Conservation (phyloP, 2,113 vertebrate species). For the Forbesichthys agassizii region DNA sequence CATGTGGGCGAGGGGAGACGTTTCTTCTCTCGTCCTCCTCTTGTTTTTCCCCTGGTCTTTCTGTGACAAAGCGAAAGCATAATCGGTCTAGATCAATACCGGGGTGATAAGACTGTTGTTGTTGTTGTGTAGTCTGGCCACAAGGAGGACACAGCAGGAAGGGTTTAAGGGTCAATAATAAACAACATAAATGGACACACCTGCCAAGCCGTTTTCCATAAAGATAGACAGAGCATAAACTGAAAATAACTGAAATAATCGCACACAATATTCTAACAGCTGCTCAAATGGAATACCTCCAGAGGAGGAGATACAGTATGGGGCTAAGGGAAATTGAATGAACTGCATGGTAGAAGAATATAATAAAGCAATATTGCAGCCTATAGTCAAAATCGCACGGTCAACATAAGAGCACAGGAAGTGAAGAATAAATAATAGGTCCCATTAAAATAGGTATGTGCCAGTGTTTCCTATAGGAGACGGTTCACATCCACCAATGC, state of each 20-base stretch:
- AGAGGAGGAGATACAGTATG: too few species aligned
- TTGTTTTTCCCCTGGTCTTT: too few species aligned
- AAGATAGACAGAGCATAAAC: too few species aligned
- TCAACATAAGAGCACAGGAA: constrained; percentile 2
- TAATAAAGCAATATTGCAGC: not conserved
- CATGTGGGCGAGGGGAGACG: not conserved
- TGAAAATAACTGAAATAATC: too few species aligned
- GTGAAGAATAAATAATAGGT: constrained; percentile 10
- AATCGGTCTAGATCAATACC: constrained; percentile 7
- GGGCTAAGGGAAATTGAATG: too few species aligned
- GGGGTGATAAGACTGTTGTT: not conserved
- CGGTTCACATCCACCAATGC: not conserved
- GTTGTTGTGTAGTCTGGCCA: not conserved
- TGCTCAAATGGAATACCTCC: too few species aligned
- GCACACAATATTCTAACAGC: too few species aligned
- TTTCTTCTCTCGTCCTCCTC: too few species aligned
- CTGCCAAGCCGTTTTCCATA: not conserved
- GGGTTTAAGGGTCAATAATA: not conserved
- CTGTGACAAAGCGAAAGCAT: too few species aligned
- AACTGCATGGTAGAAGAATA: not conserved
- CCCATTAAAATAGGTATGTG: not conserved
- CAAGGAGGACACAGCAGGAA: not conserved
- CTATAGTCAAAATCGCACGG: not conserved
- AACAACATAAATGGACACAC: not conserved
- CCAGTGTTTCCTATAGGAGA: constrained; percentile 7